Percentiles rank a stretch among this genome's conserved stretches.
These are phyloP conservation scores for Cnemophilus loriae DNA, from an alignment of 2,113 vertebrate genomes.

Conservation along the genomic window DNA sequence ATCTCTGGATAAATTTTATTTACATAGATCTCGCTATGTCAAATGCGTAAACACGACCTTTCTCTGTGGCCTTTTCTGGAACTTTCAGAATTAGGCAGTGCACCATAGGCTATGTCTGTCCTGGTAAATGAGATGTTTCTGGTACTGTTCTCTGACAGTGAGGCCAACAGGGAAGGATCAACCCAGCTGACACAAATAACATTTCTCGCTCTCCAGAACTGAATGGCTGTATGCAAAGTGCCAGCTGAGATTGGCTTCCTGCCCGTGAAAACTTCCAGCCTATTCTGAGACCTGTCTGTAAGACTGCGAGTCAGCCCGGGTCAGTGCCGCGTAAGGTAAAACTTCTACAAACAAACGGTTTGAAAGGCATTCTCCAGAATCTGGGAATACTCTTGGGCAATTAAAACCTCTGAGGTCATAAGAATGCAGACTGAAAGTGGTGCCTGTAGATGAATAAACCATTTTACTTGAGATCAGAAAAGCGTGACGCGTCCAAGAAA, in stretches of 20 bases:
- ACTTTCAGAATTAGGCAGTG: background rate
- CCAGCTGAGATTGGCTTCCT: background rate
- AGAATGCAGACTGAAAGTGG: background rate
- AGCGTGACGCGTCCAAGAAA: fast-evolving
- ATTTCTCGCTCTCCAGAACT: background rate
- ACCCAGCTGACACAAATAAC: background rate
- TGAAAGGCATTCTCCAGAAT: background rate
- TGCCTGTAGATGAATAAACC: background rate
- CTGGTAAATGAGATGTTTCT: background rate
- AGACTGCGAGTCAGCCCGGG: background rate
- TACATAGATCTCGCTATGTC: background rate
- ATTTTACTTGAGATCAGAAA: background rate
- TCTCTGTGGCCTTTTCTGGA: background rate
- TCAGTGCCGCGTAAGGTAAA: background rate
- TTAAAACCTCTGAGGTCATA: background rate
- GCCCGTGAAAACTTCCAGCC: background rate
- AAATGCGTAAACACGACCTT: background rate
- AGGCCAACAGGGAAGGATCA: background rate
- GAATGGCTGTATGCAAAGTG: background rate
- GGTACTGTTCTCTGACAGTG: background rate
- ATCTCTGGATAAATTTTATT: background rate
- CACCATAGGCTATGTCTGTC: background rate
- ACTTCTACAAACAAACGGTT: background rate
- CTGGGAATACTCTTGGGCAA: background rate
- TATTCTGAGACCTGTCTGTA: background rate